These are phyloP conservation scores for Heliconius erato DNA, from an alignment of 2,888 invertebrate genomes.

Conservation along the genomic window DNA sequence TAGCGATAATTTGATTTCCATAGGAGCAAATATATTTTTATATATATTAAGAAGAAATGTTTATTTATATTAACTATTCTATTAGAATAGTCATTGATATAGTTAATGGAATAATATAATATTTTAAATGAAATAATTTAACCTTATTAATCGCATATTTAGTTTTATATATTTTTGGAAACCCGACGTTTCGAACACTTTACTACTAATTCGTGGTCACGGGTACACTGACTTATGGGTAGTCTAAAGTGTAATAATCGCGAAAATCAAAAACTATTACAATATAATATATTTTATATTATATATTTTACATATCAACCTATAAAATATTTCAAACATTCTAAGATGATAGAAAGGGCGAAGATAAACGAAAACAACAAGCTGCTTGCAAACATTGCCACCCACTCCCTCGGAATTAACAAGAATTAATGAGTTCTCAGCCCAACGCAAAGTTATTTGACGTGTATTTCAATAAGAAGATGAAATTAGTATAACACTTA, in stretches of 20 bases:
- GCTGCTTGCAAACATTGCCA: slow-evolving; percentile 44
- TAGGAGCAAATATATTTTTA: background rate
- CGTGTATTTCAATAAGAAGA: slow-evolving; percentile 45
- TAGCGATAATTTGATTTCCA: background rate
- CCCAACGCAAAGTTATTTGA: slow-evolving; percentile 44
- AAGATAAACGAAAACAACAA: slow-evolving; percentile 44
- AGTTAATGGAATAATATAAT: background rate
- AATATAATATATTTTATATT: too few relatives aligned
- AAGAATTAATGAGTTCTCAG: slow-evolving; percentile 47
- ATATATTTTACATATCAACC: background rate
- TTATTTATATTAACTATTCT: too few relatives aligned
- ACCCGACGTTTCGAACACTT: too few relatives aligned
- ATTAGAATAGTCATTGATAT: background rate
- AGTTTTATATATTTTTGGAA: too few relatives aligned
- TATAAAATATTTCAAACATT: slow-evolving; percentile 21
- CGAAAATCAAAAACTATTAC: too few relatives aligned
- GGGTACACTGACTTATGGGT: too few relatives aligned
- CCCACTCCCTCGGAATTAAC: slow-evolving; percentile 45
- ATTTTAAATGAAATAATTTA: too few relatives aligned
- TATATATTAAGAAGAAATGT: background rate
- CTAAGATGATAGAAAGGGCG: slow-evolving; percentile 36
- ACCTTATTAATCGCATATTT: too few relatives aligned
- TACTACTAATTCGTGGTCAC: too few relatives aligned
- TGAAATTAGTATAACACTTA: slow-evolving; percentile 34
- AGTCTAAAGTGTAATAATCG: too few relatives aligned